Percentiles rank a stretch among this genome's conserved stretches.
phyloP scores from a whole-genome alignment of 2,797 vertebrate genomes.

The Sphenopsis melanotis region DNA sequence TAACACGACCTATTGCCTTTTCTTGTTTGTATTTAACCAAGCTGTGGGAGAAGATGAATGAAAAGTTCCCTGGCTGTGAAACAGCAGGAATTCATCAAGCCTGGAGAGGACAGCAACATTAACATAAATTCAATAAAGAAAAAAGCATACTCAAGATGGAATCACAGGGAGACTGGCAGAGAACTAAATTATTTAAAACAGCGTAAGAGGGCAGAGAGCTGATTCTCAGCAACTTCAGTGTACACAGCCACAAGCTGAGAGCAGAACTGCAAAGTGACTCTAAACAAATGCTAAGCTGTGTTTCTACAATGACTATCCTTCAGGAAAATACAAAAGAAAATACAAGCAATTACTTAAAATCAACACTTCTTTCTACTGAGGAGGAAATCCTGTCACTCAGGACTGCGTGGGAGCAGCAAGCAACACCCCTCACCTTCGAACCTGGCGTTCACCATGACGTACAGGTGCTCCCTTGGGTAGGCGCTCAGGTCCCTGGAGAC shows the following conservation, averaged over 20 bases:
- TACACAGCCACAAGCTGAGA: background rate
- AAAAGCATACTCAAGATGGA: background rate
- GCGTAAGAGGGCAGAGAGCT: background rate
- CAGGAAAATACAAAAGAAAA: background rate
- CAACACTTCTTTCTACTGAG: background rate
- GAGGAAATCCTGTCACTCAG: rapidly evolving
- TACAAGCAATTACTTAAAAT: background rate
- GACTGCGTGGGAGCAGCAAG: rapidly evolving
- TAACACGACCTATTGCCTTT: background rate
- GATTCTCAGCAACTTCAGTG: background rate
- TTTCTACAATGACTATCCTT: background rate
- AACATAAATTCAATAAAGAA: background rate
- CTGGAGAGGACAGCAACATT: background rate
- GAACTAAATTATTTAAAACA: background rate
- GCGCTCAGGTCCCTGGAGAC: constrained; percentile 87
- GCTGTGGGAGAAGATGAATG: background rate
- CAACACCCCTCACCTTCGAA: constrained; percentile 72
- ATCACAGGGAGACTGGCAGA: background rate
- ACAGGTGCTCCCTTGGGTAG: constrained; percentile 91
- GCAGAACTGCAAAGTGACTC: background rate
- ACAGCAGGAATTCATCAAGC: background rate
- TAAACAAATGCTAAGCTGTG: background rate
- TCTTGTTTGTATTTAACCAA: background rate
- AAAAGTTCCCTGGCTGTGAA: background rate
- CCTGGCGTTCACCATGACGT: constrained; percentile 94